phyloP scores from a whole-genome alignment of 2,797 vertebrate species.

The Protosalanx chinensis region DNA sequence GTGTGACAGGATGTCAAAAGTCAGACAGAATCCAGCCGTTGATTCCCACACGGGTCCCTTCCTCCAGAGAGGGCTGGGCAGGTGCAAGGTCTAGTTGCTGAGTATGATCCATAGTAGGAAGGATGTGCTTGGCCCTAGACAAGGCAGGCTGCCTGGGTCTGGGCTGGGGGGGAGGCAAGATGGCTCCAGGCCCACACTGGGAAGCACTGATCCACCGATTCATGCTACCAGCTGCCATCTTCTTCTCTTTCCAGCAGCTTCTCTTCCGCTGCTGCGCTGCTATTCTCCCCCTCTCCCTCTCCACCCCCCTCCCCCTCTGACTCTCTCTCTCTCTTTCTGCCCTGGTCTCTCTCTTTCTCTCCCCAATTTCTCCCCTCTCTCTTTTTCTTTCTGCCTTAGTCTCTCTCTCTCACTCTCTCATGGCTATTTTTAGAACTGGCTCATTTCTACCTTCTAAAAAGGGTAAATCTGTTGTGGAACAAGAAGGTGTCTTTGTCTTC shows the following conservation, averaged over 20 bases:
- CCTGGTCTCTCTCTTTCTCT: constrained; percentile 13
- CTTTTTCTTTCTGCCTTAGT: constrained; percentile 3
- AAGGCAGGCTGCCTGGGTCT: background rate
- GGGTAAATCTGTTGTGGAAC: constrained; percentile 70
- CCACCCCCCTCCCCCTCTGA: constrained; percentile 3
- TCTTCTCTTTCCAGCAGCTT: constrained; percentile 68
- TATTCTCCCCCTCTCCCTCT: constrained; percentile 57
- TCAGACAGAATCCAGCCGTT: too few species aligned
- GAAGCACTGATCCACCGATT: constrained; percentile 57
- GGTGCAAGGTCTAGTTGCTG: background rate
- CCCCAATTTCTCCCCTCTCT: constrained; percentile 12
- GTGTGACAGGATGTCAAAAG: too few species aligned
- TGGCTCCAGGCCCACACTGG: constrained; percentile 67
- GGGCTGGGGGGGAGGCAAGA: constrained; percentile 37
- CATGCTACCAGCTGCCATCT: constrained; percentile 73
- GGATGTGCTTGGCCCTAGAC: background rate
- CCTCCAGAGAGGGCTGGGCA: background rate
- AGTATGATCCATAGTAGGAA: background rate
- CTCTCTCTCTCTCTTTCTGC: constrained; percentile 10
- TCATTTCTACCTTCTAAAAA: constrained; percentile 77
- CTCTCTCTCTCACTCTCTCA: constrained; percentile 40
- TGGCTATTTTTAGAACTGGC: constrained; percentile 80
- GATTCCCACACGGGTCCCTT: too few species aligned
- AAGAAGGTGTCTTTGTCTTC: constrained; percentile 47
- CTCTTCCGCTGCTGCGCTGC: constrained; percentile 66